Percentiles rank a stretch among this genome's conserved stretches.
phyloP scores from a whole-genome alignment of 2,888 invertebrate genomes.

The Drosophila greeni region DNA sequence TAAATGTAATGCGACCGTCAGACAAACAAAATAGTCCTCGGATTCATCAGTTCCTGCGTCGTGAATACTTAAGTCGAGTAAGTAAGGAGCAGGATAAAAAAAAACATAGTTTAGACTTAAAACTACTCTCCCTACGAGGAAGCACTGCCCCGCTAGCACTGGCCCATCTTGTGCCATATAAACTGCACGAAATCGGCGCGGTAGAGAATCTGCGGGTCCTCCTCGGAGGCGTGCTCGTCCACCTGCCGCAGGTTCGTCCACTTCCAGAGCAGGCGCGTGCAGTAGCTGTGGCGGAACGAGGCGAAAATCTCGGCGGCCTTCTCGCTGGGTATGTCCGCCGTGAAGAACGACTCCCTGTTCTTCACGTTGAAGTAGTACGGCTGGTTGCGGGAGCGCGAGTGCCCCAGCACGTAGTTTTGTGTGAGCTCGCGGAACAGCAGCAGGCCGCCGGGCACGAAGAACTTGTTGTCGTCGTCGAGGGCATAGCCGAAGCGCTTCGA shows the following conservation, averaged over 20 bases:
- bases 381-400: slow-evolving; percentile 67
- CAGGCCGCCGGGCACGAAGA: slow-evolving; percentile 78
- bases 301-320: slow-evolving; percentile 65
- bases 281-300: slow-evolving; percentile 76
- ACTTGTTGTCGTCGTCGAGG: slow-evolving; percentile 71
- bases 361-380: slow-evolving; percentile 72
- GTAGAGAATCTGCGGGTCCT: slow-evolving; percentile 64
- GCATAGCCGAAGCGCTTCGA: slow-evolving; percentile 73
- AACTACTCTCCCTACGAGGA: background rate
- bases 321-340: slow-evolving; percentile 50
- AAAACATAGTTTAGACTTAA: slow-evolving; percentile 13
- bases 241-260: slow-evolving; percentile 77
- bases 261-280: slow-evolving; percentile 76
- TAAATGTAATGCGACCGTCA: slow-evolving; percentile 9
- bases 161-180: slow-evolving; percentile 52
- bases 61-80: slow-evolving; percentile 20
- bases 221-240: slow-evolving; percentile 62
- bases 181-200: slow-evolving; percentile 69
- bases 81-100: slow-evolving; percentile 24
- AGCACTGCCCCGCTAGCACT: background rate
- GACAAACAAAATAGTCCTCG: slow-evolving; percentile 5
- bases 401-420: slow-evolving; percentile 61
- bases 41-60: slow-evolving; percentile 17
- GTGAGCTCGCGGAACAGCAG: slow-evolving; percentile 75
- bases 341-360: slow-evolving; percentile 60